phyloP scores from a whole-genome alignment of 2,113 vertebrate species.

The Peromyscus leucopus region DNA sequence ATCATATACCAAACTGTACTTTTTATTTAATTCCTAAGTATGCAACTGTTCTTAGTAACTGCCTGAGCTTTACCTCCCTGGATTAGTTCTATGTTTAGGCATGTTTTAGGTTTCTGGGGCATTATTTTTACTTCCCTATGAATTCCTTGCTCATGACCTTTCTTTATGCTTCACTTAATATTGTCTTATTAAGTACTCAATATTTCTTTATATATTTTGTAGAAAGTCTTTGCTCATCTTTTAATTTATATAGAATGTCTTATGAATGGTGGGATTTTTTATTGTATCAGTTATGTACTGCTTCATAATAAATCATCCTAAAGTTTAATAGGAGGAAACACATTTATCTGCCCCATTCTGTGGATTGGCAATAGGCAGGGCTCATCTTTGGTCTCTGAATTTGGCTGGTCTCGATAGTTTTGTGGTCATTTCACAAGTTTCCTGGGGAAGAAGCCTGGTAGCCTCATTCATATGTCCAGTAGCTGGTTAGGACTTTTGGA shows the following conservation, averaged over 20 bases:
- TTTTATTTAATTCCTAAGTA: background rate
- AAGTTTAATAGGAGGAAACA: background rate
- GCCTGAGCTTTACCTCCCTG: constrained; percentile 12
- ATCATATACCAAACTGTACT: background rate
- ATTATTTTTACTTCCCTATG: background rate
- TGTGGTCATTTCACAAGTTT: background rate
- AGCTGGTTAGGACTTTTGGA: background rate
- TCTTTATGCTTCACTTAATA: background rate
- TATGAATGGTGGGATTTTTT: background rate
- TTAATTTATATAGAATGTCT: background rate
- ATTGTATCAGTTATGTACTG: background rate
- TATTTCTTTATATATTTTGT: background rate
- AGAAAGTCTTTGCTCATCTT: background rate
- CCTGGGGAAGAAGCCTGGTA: background rate
- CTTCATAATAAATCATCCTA: background rate
- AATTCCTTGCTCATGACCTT: background rate
- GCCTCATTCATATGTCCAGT: background rate
- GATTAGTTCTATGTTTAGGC: background rate
- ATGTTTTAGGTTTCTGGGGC: background rate
- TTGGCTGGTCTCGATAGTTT: background rate
- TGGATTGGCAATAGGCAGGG: background rate
- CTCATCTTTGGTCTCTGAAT: background rate
- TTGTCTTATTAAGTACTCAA: background rate
- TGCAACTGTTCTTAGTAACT: background rate
- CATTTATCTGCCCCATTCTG: background rate